Evolutionary conservation across 2,113 vertebrate genomes (phyloP).

Genomic region (Oenanthe oenanthe): DNA sequence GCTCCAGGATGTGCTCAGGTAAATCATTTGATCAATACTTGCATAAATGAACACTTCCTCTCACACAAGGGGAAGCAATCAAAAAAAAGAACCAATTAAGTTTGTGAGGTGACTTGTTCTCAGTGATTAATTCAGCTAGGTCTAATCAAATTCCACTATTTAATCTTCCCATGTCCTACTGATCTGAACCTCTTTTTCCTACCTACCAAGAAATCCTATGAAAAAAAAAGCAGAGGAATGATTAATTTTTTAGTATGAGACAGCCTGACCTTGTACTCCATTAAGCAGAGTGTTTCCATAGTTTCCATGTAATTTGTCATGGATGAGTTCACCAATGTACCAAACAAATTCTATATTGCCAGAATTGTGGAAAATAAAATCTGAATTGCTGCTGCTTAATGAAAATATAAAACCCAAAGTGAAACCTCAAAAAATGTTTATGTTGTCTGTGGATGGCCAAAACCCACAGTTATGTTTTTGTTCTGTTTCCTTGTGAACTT

Average conservation of each 20-base stretch:
- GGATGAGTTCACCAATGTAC: neutral
- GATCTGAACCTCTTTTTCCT: neutral
- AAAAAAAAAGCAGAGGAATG: neutral
- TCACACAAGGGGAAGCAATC: neutral
- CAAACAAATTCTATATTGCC: neutral
- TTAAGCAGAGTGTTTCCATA: conserved; percentile 29
- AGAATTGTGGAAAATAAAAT: neutral
- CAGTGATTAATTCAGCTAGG: neutral
- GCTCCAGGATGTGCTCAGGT: neutral
- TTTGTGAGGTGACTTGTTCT: neutral
- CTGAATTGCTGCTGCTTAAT: neutral
- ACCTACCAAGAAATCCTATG: neutral
- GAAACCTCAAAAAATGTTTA: neutral
- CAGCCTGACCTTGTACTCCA: neutral
- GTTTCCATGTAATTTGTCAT: conserved; percentile 20
- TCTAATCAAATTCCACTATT: neutral
- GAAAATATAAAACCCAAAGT: neutral
- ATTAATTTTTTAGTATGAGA: conserved; percentile 28
- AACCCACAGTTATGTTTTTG: neutral
- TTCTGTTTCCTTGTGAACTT: neutral
- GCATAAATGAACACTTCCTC: neutral
- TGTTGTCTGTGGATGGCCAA: neutral
- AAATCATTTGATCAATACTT: neutral
- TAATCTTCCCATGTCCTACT: neutral
- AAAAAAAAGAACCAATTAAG: neutral